Base-by-base conservation (phyloP, 92 coral and sea anemone species). In the Plumapathes pennacea region DNA sequence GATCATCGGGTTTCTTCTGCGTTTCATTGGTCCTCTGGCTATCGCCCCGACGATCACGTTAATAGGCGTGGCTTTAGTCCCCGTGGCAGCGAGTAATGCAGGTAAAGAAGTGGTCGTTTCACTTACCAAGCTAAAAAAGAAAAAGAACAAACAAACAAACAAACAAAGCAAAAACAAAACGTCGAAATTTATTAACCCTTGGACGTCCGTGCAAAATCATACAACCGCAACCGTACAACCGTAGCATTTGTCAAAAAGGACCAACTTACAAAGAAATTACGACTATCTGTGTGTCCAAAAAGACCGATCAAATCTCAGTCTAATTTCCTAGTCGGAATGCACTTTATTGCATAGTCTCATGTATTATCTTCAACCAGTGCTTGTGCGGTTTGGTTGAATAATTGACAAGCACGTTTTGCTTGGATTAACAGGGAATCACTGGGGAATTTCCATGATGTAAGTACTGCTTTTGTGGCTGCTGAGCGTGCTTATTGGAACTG, bases 361-460 rank as follows among this genome's bases (percentile, higher is more conserved):
- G n/a, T n/a, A n/a, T n/a, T n/a, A n/a, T n/a, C n/a, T n/a, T n/a
- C n/a, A n/a, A n/a, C n/a, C n/a, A n/a, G n/a, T n/a, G n/a, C n/a
- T n/a, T 23, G n/a, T 11, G 27, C 15, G 5, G 9, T 13, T 15
- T 3, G 19, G 27, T 5, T 57, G 8, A 15, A 36, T 11, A 8
- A 11, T 7, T 13, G 8, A 7, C 20, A 22, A 48, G 22, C 32
- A 47, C 32, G 13, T 37, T 18, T n/a, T 44, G 14, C 27, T 19
- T 64, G 26, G 49, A 32, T 27, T 73, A 53, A 7, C 57, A 82
- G 89, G 89, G 6, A 75, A 48, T 10, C 89, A 82, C 47, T 82
- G 89, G 89, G 83, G 79, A 61, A 74, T 82, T 21, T 47, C 89
- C 17, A 20, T 62, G 20, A 53, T 57, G 83, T 82, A 55, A 68